Percentiles rank a stretch among this genome's conserved stretches.
Conservation (phyloP, 2,888 invertebrate genomes). For the Cephonodes hylas region DNA sequence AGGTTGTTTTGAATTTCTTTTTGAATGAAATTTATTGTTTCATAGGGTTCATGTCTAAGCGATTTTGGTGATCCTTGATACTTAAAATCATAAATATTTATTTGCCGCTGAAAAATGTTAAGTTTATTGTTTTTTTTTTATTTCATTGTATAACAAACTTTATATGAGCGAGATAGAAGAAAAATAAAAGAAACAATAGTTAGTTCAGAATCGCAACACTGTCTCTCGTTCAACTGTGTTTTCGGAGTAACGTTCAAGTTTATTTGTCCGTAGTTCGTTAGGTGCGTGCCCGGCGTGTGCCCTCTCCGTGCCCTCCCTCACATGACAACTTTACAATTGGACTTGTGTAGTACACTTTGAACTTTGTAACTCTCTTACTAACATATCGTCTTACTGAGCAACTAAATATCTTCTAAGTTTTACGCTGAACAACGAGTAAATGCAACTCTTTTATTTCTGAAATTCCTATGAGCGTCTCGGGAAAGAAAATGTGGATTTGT, state of each 20-base stretch:
- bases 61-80: too few relatives aligned
- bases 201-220: not conserved
- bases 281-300: constrained; percentile 35
- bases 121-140: not conserved
- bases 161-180: too few relatives aligned
- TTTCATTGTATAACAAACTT: not conserved
- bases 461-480: too few relatives aligned
- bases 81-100: too few relatives aligned
- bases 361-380: constrained; percentile 24
- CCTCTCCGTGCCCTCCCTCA: constrained; percentile 22
- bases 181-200: too few relatives aligned
- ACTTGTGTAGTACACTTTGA: constrained; percentile 37
- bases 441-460: too few relatives aligned
- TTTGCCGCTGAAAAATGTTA: too few relatives aligned
- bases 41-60: too few relatives aligned
- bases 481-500: too few relatives aligned
- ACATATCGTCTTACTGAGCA: not conserved
- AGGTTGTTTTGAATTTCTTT: too few relatives aligned
- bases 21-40: too few relatives aligned
- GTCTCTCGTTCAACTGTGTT: constrained; percentile 6
- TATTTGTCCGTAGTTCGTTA: constrained; percentile 35
- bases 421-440: too few relatives aligned
- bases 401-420: not conserved
- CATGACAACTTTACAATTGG: constrained; percentile 41
- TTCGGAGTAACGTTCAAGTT: constrained; percentile 26